Base-by-base conservation (phyloP, 2,797 vertebrate genomes). In the Helarctos malayanus region DNA sequence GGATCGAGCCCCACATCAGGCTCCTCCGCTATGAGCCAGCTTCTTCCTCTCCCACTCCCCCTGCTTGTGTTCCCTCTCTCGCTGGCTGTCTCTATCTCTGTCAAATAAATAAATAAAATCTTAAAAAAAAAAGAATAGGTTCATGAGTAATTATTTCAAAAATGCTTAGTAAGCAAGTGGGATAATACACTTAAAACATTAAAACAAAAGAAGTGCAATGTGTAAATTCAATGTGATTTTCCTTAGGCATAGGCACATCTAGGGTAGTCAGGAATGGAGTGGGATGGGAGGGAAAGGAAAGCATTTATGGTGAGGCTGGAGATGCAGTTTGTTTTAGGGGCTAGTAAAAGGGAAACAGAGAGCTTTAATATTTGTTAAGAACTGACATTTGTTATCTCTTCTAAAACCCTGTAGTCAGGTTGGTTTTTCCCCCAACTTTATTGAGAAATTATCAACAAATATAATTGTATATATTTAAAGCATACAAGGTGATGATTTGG, bases 151-250 rank as follows among this genome's bases (percentile, higher is more conserved):
- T 87, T 90, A 89, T 90, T 97, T 91, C 45, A 25, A 96, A 93
- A 95, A 94, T 84, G 52, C 75, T 94, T 95, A 75, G 54, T 65
- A 69, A 97, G 49, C 54, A 95, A 85, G 71, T 96, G 14, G 27
- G n/a, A 89, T 73, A 86, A 95, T 97, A 32, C 8, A 71, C 68
- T 94, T 85, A 95, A 57, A 49, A 85, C 9, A 52, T 84, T 78
- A 54, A 82, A 83, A 41, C 41, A 85, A 88, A 73, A 79, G 25
- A 92, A 69, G 41, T 9, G 69, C 90, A 92, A 94, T 71, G 84
- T 83, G 8, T 97, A 86, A 93, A 91, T 91, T 80, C 49, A 59
- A 8, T 97, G 57, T 84, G 41, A 76, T 95, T 96, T 92, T 94
- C 47, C 27, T 78, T 73, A 73, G 68, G 84, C 35, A 29, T 35